Evolutionary conservation across 2,797 vertebrate genomes (phyloP), one percentile per base, ranked within the genome.

Genomic region (Geotria australis): DNA sequence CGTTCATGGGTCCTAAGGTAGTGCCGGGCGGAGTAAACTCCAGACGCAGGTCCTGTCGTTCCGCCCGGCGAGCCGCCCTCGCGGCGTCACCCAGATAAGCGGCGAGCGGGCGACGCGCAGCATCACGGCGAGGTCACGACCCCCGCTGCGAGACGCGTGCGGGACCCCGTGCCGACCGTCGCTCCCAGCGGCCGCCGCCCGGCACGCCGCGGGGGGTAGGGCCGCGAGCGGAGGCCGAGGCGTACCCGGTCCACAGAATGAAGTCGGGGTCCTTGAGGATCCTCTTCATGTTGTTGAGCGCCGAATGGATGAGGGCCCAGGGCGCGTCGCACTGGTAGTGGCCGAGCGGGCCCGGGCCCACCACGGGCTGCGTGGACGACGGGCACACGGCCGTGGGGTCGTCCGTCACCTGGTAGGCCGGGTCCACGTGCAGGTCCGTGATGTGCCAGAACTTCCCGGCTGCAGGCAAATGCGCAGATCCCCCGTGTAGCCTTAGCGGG

Each of bases 171-270:
- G n/a, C n/a, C n/a, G n/a, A n/a, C n/a, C n/a, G 24, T 24, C 38
- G 24, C 24, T 2, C 24, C 24, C 24, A 24, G 4, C 24, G 24
- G 24, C 24, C 24, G 24, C 24, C n/a, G 4, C 24, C 24, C 24
- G 24, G 24, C 24, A 24, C 3, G 24, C 24, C 24, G 24, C 24
- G 24, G 24, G 24, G 24, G 24, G 24, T 38, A 24, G 24, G n/a
- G n/a, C n/a, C n/a, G 24, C 38, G 24, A 38, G 24, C 24, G 5
- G 38, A 38, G 24, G 24, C 38, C 47, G 11, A 49, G 51, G 15
- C 51, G 63, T 66, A 94, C 89, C 89, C 89, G 2, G 82, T 96
- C 89, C 86, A 96, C 46, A 95, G 59, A 60, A 96, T 80, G 68
- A 96, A 96, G 68, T 91, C 83, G 1, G 79, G 89, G 46, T 70